Conservation (phyloP, 2,888 invertebrate genomes). For the Nowickia ferox region DNA sequence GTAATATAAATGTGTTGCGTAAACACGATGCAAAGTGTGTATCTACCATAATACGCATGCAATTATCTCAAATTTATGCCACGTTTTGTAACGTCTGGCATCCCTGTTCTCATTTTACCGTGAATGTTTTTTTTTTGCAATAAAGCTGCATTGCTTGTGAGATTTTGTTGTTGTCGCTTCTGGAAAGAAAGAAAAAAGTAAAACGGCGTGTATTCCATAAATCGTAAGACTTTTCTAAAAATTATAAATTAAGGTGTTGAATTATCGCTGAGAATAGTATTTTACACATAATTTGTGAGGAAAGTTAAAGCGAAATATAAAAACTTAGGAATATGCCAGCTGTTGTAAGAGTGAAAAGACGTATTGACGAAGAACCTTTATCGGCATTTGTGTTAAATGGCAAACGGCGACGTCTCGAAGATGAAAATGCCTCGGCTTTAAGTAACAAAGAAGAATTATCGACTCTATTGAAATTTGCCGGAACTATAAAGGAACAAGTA, state of each 20-base stretch:
- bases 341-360: constrained; percentile 89
- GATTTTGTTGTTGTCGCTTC: constrained; percentile 22
- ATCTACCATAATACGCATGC: too few relatives aligned
- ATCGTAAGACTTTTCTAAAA: not conserved
- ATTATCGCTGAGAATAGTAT: not conserved
- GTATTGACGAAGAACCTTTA: constrained; percentile 88
- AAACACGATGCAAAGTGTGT: too few relatives aligned
- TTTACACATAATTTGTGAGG: not conserved
- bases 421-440: constrained; percentile 64
- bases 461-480: constrained; percentile 88
- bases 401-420: constrained; percentile 87
- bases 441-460: constrained; percentile 83
- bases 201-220: constrained; percentile 37
- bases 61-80: too few relatives aligned
- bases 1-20: too few relatives aligned
- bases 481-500: constrained; percentile 88
- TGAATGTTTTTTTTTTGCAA: constrained; percentile 11
- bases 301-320: constrained; percentile 11
- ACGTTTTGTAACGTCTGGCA: constrained; percentile 1
- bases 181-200: not conserved
- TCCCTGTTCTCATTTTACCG: not conserved
- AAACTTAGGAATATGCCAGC: constrained; percentile 82
- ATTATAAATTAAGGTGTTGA: not conserved
- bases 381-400: constrained; percentile 89
- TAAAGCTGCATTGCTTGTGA: not conserved